Evolutionary conservation across 2,797 vertebrate genomes (phyloP).

Genomic region (Dermochelys coriacea): DNA sequence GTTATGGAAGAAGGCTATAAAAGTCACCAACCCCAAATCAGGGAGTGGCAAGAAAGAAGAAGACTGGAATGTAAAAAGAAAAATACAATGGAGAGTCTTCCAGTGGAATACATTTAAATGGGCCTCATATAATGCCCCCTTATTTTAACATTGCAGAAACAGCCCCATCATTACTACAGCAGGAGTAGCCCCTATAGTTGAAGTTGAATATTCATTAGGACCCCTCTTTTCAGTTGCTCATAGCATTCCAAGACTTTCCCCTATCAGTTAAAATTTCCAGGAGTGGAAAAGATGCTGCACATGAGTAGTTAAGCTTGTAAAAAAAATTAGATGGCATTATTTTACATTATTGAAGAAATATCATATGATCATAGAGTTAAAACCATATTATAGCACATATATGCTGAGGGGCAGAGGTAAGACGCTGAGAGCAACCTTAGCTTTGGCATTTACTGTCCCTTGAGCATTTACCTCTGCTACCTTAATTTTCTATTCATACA

Average conservation of each 20-base stretch:
- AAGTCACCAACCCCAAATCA: neutral
- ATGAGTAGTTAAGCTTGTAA: too few species aligned
- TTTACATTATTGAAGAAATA: neutral
- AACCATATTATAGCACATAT: neutral
- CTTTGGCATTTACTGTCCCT: neutral
- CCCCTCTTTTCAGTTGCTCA: neutral
- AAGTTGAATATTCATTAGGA: neutral
- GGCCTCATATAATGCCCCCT: neutral
- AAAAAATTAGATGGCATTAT: neutral
- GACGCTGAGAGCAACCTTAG: neutral
- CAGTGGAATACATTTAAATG: neutral
- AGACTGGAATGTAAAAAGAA: neutral
- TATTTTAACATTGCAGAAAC: neutral
- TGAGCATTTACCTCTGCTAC: neutral
- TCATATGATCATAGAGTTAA: neutral
- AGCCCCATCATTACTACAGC: neutral
- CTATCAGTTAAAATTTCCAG: neutral
- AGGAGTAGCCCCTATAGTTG: neutral
- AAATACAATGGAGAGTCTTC: neutral
- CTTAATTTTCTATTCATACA: neutral
- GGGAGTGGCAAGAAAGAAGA: neutral
- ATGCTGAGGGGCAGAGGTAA: too few species aligned
- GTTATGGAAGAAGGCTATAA: neutral
- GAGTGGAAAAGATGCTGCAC: accelerated
- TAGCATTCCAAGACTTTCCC: neutral